Evolutionary conservation across 2,113 vertebrate species (phyloP).

Genomic region (Chaetodon auriga): DNA sequence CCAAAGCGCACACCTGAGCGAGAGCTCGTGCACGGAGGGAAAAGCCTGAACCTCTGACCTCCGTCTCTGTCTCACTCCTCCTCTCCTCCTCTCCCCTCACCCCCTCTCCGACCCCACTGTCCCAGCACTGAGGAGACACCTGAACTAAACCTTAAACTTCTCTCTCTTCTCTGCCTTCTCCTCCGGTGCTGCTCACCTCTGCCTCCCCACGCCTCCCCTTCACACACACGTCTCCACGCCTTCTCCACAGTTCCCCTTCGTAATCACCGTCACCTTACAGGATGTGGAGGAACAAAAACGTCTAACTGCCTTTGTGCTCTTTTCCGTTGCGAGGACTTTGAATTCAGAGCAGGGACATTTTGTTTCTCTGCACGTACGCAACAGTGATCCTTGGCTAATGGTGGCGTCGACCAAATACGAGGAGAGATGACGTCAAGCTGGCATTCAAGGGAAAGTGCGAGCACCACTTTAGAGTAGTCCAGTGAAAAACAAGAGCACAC

Average conservation of each 20-base stretch:
- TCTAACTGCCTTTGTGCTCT: constrained; percentile 71
- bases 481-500: constrained; percentile 70
- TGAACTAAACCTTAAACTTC: constrained; percentile 59
- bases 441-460: constrained; percentile 32
- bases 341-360: constrained; percentile 35
- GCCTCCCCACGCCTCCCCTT: constrained; percentile 5
- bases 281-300: constrained; percentile 45
- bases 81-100: constrained; percentile 1
- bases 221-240: constrained; percentile 19
- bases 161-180: constrained; percentile 71
- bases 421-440: constrained; percentile 8
- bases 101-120: constrained; percentile 22
- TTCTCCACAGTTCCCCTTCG: constrained; percentile 28
- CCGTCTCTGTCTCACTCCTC: constrained; percentile 5
- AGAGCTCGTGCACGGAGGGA: constrained; percentile 75
- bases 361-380: constrained; percentile 26
- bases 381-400: constrained; percentile 24
- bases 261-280: constrained; percentile 55
- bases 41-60: constrained; percentile 65
- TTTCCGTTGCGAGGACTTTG: constrained; percentile 35
- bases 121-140: constrained; percentile 64
- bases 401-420: constrained; percentile 54
- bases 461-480: constrained; percentile 37
- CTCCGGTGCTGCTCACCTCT: constrained; percentile 59
- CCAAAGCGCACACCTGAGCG: constrained; percentile 80